These are phyloP conservation scores for Stenichneumon culpator DNA, from an alignment of 2,888 invertebrate species.

Conservation along the genomic window DNA sequence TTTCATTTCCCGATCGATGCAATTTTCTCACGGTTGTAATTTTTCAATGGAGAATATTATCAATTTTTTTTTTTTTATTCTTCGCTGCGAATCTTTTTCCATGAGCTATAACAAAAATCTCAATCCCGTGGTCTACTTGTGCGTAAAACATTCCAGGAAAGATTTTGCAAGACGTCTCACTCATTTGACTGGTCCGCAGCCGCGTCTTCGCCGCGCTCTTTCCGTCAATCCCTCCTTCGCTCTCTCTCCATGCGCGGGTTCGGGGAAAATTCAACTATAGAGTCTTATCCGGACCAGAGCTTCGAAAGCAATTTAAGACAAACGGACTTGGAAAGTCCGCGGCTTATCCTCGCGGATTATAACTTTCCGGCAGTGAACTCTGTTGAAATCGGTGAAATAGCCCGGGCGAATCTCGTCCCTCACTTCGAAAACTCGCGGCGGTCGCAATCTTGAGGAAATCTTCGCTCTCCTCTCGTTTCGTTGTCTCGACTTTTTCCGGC, in stretches of 20 bases:
- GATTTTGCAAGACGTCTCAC: too few relatives aligned
- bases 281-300: slow-evolving; percentile 36
- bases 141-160: too few relatives aligned
- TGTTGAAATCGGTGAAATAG: slow-evolving; percentile 30
- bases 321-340: slow-evolving; percentile 64
- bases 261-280: slow-evolving; percentile 51
- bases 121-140: too few relatives aligned
- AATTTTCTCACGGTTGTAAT: too few relatives aligned
- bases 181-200: too few relatives aligned
- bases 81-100: too few relatives aligned
- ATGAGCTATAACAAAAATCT: too few relatives aligned
- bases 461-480: slow-evolving; percentile 32
- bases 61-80: too few relatives aligned
- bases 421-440: slow-evolving; percentile 11
- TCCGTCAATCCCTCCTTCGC: slow-evolving; percentile 3
- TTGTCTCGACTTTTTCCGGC: slow-evolving; percentile 12
- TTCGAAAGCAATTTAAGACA: slow-evolving; percentile 68
- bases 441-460: slow-evolving; percentile 31
- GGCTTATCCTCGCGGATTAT: slow-evolving; percentile 57
- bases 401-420: slow-evolving; percentile 28
- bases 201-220: slow-evolving; percentile 29
- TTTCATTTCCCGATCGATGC: too few relatives aligned
- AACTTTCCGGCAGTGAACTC: slow-evolving; percentile 60
- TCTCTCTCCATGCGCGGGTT: not conserved
- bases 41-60: too few relatives aligned